Evolutionary conservation across 2,888 invertebrate species (phyloP).

Genomic region (Cephalotes varians): DNA sequence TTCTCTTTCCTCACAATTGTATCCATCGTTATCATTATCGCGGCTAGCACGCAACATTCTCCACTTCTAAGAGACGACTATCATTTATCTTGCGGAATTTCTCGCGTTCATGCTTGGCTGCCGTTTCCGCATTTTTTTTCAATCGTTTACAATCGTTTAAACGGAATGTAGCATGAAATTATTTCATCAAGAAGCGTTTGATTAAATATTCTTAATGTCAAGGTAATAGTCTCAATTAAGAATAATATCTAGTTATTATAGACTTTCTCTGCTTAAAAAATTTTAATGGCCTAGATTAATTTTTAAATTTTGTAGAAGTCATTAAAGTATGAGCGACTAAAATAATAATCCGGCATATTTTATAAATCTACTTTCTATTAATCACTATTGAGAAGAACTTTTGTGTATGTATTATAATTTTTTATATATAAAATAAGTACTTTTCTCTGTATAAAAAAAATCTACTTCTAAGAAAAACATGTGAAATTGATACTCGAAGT

Average conservation of each 20-base stretch:
- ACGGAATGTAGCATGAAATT: background rate
- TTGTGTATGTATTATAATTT: background rate
- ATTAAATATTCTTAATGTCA: conserved; percentile 16
- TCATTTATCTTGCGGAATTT: conserved; percentile 36
- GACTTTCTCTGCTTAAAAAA: background rate
- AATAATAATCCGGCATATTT: background rate
- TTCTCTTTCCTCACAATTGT: conserved; percentile 11
- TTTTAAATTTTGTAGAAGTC: background rate
- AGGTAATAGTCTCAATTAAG: background rate
- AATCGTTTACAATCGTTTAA: conserved; percentile 9
- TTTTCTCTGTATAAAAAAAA: background rate
- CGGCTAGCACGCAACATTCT: conserved; percentile 45
- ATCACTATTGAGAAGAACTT: background rate
- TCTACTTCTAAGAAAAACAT: too few relatives aligned
- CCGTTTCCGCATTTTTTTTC: conserved; percentile 10
- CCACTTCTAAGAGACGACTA: conserved; percentile 24
- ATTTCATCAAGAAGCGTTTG: conserved; percentile 7
- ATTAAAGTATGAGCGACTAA: background rate
- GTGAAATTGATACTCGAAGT: too few relatives aligned
- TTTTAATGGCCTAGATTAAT: background rate
- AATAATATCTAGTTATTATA: background rate
- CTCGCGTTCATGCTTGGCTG: conserved; percentile 41
- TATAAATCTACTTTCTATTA: background rate
- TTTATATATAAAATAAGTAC: background rate
- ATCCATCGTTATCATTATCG: conserved; percentile 62